A percentile compares a stretch with the other conserved stretches of the same genome.
Conservation (phyloP, 2,888 invertebrate species). For the Dione juno region DNA sequence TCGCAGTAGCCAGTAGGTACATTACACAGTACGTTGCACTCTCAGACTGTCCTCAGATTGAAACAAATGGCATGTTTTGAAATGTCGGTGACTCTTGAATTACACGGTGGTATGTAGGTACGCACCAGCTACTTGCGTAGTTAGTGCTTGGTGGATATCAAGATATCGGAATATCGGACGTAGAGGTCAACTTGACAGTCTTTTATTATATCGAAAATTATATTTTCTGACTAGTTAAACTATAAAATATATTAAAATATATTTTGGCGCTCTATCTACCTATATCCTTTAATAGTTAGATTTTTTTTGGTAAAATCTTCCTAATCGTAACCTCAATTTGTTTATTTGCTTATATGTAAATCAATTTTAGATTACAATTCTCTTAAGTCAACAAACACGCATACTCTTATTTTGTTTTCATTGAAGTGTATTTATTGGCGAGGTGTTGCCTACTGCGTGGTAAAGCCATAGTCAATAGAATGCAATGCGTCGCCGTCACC, state of each 20-base stretch:
- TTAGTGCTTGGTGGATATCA: background rate
- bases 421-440: background rate
- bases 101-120: background rate
- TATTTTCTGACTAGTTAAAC: no score
- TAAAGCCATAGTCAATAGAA: background rate
- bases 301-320: no score
- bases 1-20: no score
- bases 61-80: background rate
- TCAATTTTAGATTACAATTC: background rate
- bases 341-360: background rate
- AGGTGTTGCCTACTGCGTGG: background rate
- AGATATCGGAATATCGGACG: no score
- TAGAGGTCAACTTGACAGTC: no score
- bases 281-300: no score
- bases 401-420: no score
- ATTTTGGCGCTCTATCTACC: no score
- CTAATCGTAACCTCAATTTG: background rate
- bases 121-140: no score
- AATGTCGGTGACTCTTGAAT: background rate
- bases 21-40: background rate
- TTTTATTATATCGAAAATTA: no score
- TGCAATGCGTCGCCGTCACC: slow-evolving; percentile 8
- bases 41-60: background rate
- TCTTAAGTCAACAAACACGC: background rate
- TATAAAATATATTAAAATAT: no score